These are phyloP conservation scores for Ondatra zibethicus DNA, from an alignment of 2,113 vertebrate species.

Conservation along the genomic window DNA sequence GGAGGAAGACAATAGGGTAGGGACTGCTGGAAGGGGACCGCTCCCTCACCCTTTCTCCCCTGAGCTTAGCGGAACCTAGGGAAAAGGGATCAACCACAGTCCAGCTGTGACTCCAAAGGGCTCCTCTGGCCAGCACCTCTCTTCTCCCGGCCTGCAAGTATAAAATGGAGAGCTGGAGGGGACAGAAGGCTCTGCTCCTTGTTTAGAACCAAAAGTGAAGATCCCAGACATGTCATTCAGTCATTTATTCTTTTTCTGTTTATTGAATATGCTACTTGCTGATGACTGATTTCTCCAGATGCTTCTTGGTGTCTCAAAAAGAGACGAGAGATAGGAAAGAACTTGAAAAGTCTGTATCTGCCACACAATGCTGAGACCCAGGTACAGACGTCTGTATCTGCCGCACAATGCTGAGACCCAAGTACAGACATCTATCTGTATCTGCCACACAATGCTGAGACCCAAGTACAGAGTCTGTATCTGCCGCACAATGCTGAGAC, in stretches of 20 bases:
- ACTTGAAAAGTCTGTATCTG: not conserved
- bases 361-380: not conserved
- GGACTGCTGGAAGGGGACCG: constrained; percentile 85
- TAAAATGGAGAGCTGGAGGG: not conserved
- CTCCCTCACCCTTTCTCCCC: constrained; percentile 66
- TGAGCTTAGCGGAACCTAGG: constrained; percentile 54
- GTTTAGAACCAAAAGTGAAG: not conserved
- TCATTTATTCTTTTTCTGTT: not conserved
- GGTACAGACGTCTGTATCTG: not conserved
- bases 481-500: not conserved
- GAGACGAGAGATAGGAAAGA: not conserved
- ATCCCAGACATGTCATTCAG: not conserved
- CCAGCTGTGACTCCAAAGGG: not conserved
- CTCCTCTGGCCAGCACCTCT: fast-evolving
- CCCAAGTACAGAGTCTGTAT: not conserved
- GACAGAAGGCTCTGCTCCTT: not conserved
- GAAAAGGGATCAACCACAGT: constrained; percentile 22
- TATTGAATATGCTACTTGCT: not conserved
- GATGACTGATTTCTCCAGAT: not conserved
- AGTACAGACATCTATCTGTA: not conserved
- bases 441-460: not conserved
- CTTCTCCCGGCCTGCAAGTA: not conserved
- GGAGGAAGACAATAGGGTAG: constrained; percentile 89
- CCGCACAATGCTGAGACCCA: not conserved
- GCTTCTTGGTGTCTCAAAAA: not conserved